These are phyloP conservation scores for Chaetodon auriga DNA, from an alignment of 2,113 vertebrate species.

Conservation along the genomic window DNA sequence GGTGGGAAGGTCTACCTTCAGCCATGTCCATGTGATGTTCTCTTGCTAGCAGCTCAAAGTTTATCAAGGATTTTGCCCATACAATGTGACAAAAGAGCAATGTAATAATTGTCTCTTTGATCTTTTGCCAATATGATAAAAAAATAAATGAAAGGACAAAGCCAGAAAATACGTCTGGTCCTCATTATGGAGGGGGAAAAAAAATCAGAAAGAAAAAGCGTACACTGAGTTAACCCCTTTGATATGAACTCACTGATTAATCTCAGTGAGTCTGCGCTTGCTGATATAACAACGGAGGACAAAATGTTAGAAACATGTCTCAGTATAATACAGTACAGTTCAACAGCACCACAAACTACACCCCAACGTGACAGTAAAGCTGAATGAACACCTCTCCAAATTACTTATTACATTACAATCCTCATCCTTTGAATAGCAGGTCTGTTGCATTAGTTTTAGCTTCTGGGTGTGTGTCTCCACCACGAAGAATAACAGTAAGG, in stretches of 20 bases:
- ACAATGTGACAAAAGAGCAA: background rate
- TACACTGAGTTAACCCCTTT: background rate
- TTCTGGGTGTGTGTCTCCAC: background rate
- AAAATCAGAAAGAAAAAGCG: background rate
- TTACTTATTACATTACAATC: background rate
- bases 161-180: background rate
- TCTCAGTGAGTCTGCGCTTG: background rate
- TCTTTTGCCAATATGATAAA: background rate
- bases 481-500: background rate
- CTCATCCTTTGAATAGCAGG: background rate
- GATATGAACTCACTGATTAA: background rate
- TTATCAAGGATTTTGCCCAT: background rate
- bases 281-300: background rate
- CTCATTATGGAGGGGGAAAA: background rate
- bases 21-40: conserved; percentile 1
- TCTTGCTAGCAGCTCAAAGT: background rate
- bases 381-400: background rate
- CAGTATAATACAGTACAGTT: background rate
- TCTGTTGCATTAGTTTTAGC: background rate
- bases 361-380: background rate
- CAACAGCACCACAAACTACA: background rate
- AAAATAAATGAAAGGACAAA: background rate
- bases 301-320: background rate
- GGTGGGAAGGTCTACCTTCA: conserved; percentile 1
- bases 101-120: background rate